Conservation (phyloP, 2,888 invertebrate species). For the Mythimna albipuncta region DNA sequence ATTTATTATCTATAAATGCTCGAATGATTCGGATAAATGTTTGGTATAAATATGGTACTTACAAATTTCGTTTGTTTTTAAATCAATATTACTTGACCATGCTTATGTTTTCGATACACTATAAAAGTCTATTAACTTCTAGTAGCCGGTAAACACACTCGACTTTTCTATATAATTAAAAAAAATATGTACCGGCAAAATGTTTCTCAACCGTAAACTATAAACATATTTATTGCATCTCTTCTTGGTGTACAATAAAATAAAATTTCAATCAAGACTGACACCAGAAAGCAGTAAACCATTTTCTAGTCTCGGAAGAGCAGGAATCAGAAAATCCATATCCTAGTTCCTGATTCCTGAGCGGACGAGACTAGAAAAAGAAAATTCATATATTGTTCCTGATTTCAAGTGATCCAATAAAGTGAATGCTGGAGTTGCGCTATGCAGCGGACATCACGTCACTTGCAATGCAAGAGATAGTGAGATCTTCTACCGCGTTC, state of each 20-base stretch:
- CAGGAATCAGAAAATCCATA: neutral
- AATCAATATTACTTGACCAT: no score
- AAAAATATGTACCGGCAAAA: neutral
- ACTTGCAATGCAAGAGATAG: neutral
- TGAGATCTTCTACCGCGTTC: no score
- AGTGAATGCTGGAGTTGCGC: neutral
- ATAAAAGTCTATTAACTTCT: neutral
- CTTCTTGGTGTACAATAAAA: constrained; percentile 15
- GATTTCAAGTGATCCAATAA: neutral
- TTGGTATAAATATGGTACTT: neutral
- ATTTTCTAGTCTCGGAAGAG: neutral
- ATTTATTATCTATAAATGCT: constrained; percentile 31
- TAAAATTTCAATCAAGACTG: constrained; percentile 27
- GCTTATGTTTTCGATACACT: no score
- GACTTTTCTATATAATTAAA: neutral
- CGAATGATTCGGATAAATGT: neutral
- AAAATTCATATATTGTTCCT: neutral
- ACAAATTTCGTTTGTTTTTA: neutral
- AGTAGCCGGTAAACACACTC: neutral
- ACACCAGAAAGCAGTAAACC: constrained; percentile 13
- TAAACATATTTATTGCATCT: constrained; percentile 13
- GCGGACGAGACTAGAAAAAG: neutral
- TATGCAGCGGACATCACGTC: neutral
- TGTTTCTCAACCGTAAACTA: neutral
- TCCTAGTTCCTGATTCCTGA: no score